Percentiles rank a stretch among this genome's conserved stretches.
phyloP scores from a whole-genome alignment of 2,888 invertebrate genomes.

The Nephrotoma appendiculata region DNA sequence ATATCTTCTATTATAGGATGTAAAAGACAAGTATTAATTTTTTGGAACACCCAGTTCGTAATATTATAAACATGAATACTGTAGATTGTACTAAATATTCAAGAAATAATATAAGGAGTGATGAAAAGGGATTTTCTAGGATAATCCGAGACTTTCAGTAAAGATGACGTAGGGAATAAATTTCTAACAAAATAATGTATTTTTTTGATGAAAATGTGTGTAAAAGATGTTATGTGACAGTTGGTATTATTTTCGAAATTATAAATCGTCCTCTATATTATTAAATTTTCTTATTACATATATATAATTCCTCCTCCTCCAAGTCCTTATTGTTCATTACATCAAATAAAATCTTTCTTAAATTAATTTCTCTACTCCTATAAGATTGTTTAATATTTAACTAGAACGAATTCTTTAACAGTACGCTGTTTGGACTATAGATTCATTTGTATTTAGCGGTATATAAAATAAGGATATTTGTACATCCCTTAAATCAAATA shows the following conservation, averaged over 20 bases:
- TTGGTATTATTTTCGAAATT: background rate
- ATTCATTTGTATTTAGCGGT: background rate
- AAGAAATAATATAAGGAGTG: background rate
- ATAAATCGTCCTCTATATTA: background rate
- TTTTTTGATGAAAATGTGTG: background rate
- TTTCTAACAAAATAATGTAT: background rate
- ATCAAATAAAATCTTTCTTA: background rate
- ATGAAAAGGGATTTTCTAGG: constrained; percentile 3
- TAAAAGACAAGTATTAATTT: too few relatives aligned
- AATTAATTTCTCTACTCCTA: background rate
- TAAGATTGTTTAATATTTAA: background rate
- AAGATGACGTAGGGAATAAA: constrained; percentile 4
- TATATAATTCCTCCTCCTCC: background rate
- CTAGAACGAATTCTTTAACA: background rate
- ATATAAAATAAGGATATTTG: background rate
- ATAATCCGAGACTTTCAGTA: constrained; percentile 7
- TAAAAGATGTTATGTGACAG: background rate
- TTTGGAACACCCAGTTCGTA: too few relatives aligned
- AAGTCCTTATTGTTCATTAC: background rate
- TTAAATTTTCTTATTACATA: background rate
- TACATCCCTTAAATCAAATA: background rate
- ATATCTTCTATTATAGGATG: too few relatives aligned
- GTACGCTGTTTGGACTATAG: background rate
- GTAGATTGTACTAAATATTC: too few relatives aligned
- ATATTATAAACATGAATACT: too few relatives aligned